Conservation (phyloP, 2,113 vertebrate species). For the Callionymus lyra region DNA sequence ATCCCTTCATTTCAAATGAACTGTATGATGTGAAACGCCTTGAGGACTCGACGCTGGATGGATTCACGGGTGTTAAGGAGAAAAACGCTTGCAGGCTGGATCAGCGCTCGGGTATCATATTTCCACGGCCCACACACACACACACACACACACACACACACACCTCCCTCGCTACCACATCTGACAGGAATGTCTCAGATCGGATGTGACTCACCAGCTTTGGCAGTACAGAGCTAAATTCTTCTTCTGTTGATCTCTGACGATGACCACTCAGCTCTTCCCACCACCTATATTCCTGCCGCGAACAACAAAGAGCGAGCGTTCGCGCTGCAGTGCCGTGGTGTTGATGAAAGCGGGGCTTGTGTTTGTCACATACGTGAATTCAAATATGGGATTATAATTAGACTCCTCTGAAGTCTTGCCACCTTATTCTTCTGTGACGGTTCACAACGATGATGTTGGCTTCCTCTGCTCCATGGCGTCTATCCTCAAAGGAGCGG, state of each 20-base stretch:
- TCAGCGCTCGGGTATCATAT: slow-evolving; percentile 52
- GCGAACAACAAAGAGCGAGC: neutral
- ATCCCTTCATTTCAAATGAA: slow-evolving; percentile 10
- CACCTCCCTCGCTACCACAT: slow-evolving; percentile 54
- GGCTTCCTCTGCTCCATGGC: slow-evolving; percentile 36
- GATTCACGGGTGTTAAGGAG: slow-evolving; percentile 40
- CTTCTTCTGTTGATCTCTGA: slow-evolving; percentile 47
- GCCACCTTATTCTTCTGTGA: slow-evolving; percentile 4
- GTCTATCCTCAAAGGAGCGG: slow-evolving; percentile 40
- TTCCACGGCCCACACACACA: slow-evolving; percentile 39
- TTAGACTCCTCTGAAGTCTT: too few species aligned
- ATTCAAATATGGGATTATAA: too few species aligned
- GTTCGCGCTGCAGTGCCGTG: too few species aligned
- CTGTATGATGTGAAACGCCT: slow-evolving; percentile 32
- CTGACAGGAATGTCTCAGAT: slow-evolving; percentile 52
- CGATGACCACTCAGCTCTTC: slow-evolving; percentile 33
- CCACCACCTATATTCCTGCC: slow-evolving; percentile 15
- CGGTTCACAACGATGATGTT: neutral
- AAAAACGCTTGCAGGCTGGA: slow-evolving; percentile 41
- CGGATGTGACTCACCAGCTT: slow-evolving; percentile 60
- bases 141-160: slow-evolving; percentile 8
- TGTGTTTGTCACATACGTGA: too few species aligned
- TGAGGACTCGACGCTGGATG: slow-evolving; percentile 37
- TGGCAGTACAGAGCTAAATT: slow-evolving; percentile 55
- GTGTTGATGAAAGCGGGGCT: too few species aligned